Evolutionary conservation across 2,888 invertebrate genomes (phyloP).

Genomic region (Candidula unifasciata): DNA sequence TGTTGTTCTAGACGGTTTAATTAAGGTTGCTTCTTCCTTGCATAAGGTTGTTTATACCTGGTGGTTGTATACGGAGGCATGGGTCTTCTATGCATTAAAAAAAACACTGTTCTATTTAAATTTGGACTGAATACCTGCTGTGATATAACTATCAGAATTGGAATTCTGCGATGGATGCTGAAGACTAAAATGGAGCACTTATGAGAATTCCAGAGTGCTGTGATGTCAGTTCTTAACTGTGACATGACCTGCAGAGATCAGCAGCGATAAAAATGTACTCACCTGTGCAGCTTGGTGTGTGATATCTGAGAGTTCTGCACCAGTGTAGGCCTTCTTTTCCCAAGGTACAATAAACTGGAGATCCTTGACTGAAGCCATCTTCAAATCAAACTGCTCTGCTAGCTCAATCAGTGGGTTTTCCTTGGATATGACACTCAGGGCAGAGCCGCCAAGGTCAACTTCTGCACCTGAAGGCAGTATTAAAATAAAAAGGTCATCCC

Average conservation of each 20-base stretch:
- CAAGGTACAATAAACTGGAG: slow-evolving; percentile 61
- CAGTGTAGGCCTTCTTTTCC: slow-evolving; percentile 56
- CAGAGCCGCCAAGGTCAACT: slow-evolving; percentile 63
- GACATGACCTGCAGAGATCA: background rate
- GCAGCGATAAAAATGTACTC: background rate
- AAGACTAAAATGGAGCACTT: no score
- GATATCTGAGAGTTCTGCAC: slow-evolving; percentile 54
- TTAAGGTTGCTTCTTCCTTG: no score
- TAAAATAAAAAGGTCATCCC: background rate
- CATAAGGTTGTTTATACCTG: no score
- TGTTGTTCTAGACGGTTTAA: no score
- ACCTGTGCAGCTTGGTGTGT: slow-evolving; percentile 44
- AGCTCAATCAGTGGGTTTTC: slow-evolving; percentile 62
- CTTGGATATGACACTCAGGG: slow-evolving; percentile 59
- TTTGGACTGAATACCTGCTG: no score
- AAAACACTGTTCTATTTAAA: no score
- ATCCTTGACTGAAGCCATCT: slow-evolving; percentile 56
- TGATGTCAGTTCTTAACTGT: no score
- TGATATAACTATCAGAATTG: no score
- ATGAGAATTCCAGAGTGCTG: no score
- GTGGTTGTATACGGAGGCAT: no score
- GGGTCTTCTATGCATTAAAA: no score
- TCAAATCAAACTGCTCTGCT: slow-evolving; percentile 61
- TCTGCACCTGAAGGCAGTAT: slow-evolving; percentile 60
- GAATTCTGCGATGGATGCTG: no score